phyloP scores from a whole-genome alignment of 1,140 invertebrate species.

The Philotrypesis tridentata region DNA sequence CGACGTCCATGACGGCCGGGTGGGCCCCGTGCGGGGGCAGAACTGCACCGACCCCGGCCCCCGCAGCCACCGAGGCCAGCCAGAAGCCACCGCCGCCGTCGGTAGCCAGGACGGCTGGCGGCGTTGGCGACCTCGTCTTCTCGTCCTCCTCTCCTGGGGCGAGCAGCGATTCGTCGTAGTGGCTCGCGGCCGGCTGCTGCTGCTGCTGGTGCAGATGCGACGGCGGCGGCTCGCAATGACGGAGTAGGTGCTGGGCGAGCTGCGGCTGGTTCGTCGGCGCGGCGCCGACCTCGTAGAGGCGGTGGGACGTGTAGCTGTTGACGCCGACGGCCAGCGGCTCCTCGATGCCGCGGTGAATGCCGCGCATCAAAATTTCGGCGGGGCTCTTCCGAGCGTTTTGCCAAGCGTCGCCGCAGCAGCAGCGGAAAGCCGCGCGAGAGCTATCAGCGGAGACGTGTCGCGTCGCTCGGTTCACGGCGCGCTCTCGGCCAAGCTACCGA shows the following conservation, averaged over 20 bases:
- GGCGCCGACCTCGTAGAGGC: neutral
- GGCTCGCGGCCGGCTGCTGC: slow-evolving; percentile 53
- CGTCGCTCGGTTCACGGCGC: too few relatives aligned
- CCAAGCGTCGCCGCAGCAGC: neutral
- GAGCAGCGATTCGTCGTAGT: slow-evolving; percentile 24
- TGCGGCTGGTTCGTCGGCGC: neutral
- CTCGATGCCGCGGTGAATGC: slow-evolving; percentile 33
- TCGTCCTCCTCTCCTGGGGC: neutral
- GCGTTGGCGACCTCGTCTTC: slow-evolving; percentile 71
- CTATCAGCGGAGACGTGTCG: too few relatives aligned
- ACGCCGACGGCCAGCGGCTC: slow-evolving; percentile 30
- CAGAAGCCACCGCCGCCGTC: slow-evolving; percentile 74
- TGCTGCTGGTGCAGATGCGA: slow-evolving; percentile 50
- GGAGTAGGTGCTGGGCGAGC: neutral
- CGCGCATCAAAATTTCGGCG: slow-evolving; percentile 40
- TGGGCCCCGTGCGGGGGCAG: slow-evolving; percentile 71
- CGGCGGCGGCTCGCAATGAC: neutral
- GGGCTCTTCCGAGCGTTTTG: neutral
- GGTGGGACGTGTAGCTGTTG: slow-evolving; percentile 5
- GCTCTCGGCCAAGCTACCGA: neutral
- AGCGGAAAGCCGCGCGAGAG: too few relatives aligned
- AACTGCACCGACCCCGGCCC: slow-evolving; percentile 70
- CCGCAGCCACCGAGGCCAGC: slow-evolving; percentile 75
- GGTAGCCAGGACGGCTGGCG: slow-evolving; percentile 72
- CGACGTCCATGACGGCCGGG: slow-evolving; percentile 68